Evolutionary conservation across 2,113 vertebrate species (phyloP), one percentile per base, ranked within the genome.

Genomic region (Lepisosteus oculatus): DNA sequence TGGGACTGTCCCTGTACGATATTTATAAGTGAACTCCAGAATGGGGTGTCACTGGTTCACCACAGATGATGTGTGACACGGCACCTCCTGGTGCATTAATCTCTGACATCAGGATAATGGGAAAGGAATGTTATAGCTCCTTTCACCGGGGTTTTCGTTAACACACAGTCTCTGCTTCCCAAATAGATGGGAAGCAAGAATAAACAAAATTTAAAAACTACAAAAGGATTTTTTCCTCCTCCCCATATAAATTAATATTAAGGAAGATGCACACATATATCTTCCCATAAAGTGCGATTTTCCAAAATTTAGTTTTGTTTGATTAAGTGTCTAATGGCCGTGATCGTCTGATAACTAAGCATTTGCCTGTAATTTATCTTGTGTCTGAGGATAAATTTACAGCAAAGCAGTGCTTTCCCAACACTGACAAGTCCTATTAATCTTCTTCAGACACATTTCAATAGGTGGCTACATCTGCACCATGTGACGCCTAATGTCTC

Each of bases 401-500:
- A 91, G 92, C 88, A 91, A 93, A 92, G 88, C 91, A 85, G 79
- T 82, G 90, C 91, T 93, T 93, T 93, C 88, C 89, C 89, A 90
- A 85, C 90, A 87, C 87, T 94, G 92, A 94, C 93, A 93, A 91
- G 86, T 87, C 87, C 92, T 93, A 95, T 94, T 94, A 93, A 94
- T 95, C 93, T 94, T 93, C 90, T 86, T 92, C 89, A 92, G 90
- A 92, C 90, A 94, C 90, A 90, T 93, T 94, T 94, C 93, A 93
- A 93, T 94, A 93, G 92, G 89, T 91, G 91, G 90, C 85, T 91
- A 86, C 92, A 93, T 93, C 89, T 92, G 88, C 82, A 54, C 68
- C 75, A 72, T 68, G 68, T 79, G 77, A 81, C 74, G 83, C 85
- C 90, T 88, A 87, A 85, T 88, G 92, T 92, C 91, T 91, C 89